Evolutionary conservation across 2,113 vertebrate species (phyloP).

Genomic region (Cyprinodon tularosa): DNA sequence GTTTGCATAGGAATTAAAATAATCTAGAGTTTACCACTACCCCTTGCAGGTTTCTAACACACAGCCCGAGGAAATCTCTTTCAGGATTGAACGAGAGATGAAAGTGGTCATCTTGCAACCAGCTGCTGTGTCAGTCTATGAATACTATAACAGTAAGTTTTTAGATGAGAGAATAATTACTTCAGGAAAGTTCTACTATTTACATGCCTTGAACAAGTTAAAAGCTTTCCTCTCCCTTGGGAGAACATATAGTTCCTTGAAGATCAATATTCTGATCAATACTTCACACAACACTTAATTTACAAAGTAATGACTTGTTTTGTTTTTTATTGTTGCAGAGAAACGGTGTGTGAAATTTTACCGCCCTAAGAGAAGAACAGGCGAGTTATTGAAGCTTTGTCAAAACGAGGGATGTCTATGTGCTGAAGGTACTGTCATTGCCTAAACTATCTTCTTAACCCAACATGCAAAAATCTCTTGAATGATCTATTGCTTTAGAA

Average conservation of each 20-base stretch:
- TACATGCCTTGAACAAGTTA: neutral
- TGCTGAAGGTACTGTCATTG: slow-evolving; percentile 70
- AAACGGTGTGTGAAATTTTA: slow-evolving; percentile 78
- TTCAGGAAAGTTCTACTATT: neutral
- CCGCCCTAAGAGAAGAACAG: slow-evolving; percentile 69
- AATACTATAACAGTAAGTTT: slow-evolving; percentile 78
- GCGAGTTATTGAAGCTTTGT: slow-evolving; percentile 72
- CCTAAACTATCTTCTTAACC: neutral
- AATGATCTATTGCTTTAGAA: no score
- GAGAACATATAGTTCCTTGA: neutral
- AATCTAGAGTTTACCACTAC: neutral
- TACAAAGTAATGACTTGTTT: neutral
- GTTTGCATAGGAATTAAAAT: no score
- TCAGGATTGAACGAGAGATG: slow-evolving; percentile 77
- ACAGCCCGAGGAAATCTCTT: slow-evolving; percentile 65
- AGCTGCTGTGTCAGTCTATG: slow-evolving; percentile 83
- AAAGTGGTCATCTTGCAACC: slow-evolving; percentile 82
- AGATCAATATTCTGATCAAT: neutral
- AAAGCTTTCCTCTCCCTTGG: neutral
- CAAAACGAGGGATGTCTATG: slow-evolving; percentile 65
- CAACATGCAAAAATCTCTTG: no score
- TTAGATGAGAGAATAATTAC: neutral
- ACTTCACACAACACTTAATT: neutral
- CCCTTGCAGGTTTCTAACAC: slow-evolving; percentile 67
- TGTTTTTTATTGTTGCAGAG: slow-evolving; percentile 49